phyloP scores from a whole-genome alignment of 2,113 vertebrate genomes.

The Eonycteris spelaea region DNA sequence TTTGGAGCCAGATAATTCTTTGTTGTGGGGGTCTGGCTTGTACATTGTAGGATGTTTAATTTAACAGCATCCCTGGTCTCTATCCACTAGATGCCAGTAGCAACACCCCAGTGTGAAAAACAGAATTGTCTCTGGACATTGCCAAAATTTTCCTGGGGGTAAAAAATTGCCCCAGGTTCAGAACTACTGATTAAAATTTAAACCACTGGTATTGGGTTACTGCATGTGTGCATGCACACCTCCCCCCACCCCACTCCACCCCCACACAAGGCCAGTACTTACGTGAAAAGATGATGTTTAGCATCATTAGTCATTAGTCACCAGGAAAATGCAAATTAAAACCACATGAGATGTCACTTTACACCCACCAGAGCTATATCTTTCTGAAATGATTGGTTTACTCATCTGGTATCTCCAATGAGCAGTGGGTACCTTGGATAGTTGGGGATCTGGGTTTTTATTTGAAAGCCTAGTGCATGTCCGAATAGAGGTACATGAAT shows the following conservation, averaged over 20 bases:
- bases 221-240: fast-evolving
- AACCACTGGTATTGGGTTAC: not conserved
- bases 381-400: not conserved
- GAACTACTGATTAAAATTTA: not conserved
- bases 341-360: not conserved
- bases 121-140: not conserved
- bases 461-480: not conserved
- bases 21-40: not conserved
- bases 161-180: not conserved
- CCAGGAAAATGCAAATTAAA: not conserved
- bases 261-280: not conserved
- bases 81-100: not conserved
- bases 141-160: not conserved
- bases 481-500: not conserved
- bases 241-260: fast-evolving
- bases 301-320: not conserved
- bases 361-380: not conserved
- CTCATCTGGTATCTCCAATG: not conserved
- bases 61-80: not conserved
- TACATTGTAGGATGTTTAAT: not conserved
- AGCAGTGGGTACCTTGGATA: not conserved
- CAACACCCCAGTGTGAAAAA: not conserved
- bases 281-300: not conserved
- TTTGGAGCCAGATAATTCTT: not conserved
- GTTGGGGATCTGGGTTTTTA: not conserved